Conservation (phyloP, 2,113 vertebrate species). For the Coryphaenoides rupestris region DNA sequence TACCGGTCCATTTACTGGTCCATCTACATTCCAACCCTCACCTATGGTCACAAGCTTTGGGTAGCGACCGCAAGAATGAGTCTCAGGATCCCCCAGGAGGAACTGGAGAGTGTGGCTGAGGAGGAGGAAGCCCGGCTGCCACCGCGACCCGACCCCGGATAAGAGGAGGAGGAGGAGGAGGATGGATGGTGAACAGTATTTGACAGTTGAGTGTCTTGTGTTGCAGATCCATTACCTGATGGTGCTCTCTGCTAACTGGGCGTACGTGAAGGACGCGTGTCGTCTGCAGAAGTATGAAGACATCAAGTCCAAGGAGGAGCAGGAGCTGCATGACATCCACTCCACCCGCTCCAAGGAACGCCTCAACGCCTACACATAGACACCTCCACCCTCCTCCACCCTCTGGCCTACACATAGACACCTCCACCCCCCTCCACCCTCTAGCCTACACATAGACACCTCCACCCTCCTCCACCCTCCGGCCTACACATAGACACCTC, state of each 20-base stretch:
- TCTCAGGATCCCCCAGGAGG: too few species aligned
- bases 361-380: conserved; percentile 98
- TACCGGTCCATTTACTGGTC: too few species aligned
- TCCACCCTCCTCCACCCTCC: conserved; percentile 98
- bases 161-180: too few species aligned
- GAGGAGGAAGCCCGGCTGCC: too few species aligned
- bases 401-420: conserved; percentile 45
- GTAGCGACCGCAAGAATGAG: too few species aligned
- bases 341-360: conserved; percentile 99
- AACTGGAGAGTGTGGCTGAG: too few species aligned
- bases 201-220: conserved; percentile 13
- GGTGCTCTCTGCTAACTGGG: conserved; percentile 99
- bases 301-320: conserved; percentile 98
- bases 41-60: too few species aligned
- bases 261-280: conserved; percentile 97
- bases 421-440: conserved; percentile 20
- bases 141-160: too few species aligned
- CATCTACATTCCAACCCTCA: too few species aligned
- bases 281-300: conserved; percentile 99
- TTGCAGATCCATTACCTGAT: conserved; percentile 95
- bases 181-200: too few species aligned
- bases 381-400: conserved; percentile 9
- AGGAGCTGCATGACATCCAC: conserved; percentile 98
- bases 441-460: conserved; percentile 55
- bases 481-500: conserved; percentile 93